phyloP scores from a whole-genome alignment of 1,140 invertebrate species.

The Pararge aegeria region DNA sequence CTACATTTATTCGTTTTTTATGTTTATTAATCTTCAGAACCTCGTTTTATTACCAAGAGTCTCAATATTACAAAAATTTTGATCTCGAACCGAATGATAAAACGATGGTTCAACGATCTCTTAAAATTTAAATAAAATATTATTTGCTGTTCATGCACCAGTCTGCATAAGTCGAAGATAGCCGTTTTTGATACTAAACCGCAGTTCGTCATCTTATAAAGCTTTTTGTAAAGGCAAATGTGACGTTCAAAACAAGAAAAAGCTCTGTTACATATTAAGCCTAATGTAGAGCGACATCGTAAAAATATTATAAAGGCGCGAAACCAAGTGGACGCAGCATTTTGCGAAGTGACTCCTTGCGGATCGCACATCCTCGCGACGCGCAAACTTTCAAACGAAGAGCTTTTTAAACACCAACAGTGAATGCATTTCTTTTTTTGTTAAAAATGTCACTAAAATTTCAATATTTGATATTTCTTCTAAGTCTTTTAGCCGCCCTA shows the following conservation, averaged over 20 bases:
- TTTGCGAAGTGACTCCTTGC: constrained; percentile 70
- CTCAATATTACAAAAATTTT: constrained; percentile 8
- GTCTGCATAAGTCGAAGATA: constrained; percentile 1
- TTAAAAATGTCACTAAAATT: constrained; percentile 47
- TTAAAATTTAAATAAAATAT: constrained; percentile 11
- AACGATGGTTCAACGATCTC: constrained; percentile 21
- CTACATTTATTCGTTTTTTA: constrained; percentile 4
- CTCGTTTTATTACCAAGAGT: constrained; percentile 7
- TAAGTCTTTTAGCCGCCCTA: constrained; percentile 39
- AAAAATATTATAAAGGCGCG: constrained; percentile 76
- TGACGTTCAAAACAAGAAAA: constrained; percentile 68
- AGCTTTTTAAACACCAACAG: constrained; percentile 30
- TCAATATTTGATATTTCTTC: constrained; percentile 44
- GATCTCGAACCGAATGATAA: constrained; percentile 5
- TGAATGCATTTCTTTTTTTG: constrained; percentile 45
- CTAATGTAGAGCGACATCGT: constrained; percentile 68
- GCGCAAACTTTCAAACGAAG: constrained; percentile 30
- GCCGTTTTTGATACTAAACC: constrained; percentile 10
- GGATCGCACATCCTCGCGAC: constrained; percentile 60
- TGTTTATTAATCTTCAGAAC: constrained; percentile 2
- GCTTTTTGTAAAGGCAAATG: constrained; percentile 53
- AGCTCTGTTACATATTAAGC: constrained; percentile 69
- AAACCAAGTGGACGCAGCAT: constrained; percentile 57
- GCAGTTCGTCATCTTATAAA: constrained; percentile 54
- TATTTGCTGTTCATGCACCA: neutral